Evolutionary conservation across 2,113 vertebrate genomes (phyloP).

Genomic region (Athene cunicularia): DNA sequence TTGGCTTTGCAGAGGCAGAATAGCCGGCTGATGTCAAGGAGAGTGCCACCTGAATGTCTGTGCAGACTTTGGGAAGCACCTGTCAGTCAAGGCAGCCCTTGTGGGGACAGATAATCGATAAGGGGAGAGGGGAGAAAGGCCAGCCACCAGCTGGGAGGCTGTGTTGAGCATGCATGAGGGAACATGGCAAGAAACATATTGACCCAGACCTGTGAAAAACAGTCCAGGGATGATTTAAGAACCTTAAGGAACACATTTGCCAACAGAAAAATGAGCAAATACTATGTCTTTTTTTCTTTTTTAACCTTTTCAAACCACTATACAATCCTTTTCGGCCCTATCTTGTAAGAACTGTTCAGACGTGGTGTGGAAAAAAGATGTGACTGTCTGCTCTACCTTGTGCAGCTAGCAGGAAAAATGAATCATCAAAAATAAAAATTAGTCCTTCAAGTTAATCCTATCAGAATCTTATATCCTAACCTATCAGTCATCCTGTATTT

Average conservation of each 20-base stretch:
- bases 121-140: background rate
- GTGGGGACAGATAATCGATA: background rate
- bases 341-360: background rate
- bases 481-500: background rate
- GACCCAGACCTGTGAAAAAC: background rate
- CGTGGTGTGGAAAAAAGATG: fast-evolving
- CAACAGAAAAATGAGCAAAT: background rate
- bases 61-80: background rate
- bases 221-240: background rate
- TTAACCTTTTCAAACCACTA: background rate
- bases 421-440: background rate
- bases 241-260: background rate
- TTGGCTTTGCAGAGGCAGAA: background rate
- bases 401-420: background rate
- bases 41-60: background rate
- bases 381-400: background rate
- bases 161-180: fast-evolving
- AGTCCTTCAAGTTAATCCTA: background rate
- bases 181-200: background rate
- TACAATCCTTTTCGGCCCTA: background rate
- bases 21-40: background rate
- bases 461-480: background rate
- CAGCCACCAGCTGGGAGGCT: background rate
- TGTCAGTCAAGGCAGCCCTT: background rate
- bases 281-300: background rate